These are phyloP conservation scores for Columba livia DNA, from an alignment of 2,113 vertebrate species.

Conservation along the genomic window DNA sequence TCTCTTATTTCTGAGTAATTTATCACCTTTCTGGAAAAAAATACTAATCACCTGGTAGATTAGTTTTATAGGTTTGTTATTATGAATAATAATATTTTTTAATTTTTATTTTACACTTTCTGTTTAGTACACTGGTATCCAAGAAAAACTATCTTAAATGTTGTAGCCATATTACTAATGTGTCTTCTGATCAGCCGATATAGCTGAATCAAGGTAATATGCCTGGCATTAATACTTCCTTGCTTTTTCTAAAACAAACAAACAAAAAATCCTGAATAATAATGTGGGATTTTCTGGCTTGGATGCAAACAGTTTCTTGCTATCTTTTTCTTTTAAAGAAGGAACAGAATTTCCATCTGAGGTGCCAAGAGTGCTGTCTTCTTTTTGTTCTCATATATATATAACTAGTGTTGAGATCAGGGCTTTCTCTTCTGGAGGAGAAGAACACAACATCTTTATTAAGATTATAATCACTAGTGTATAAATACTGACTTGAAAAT, in stretches of 20 bases:
- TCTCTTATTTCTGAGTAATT: not conserved
- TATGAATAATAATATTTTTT: not conserved
- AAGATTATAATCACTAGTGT: not conserved
- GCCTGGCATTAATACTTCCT: not conserved
- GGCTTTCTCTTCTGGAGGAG: not conserved
- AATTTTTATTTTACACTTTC: not conserved
- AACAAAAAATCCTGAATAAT: not conserved
- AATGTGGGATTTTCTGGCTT: not conserved
- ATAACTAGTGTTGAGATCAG: constrained; percentile 18
- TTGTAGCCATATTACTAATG: not conserved
- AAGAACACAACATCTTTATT: not conserved
- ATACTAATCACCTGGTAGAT: not conserved
- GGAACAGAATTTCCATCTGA: constrained; percentile 19
- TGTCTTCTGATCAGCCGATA: not conserved
- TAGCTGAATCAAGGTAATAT: not conserved
- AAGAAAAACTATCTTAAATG: not conserved
- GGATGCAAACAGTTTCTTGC: not conserved
- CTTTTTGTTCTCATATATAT: constrained; percentile 23
- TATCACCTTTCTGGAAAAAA: not conserved
- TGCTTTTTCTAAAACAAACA: not conserved
- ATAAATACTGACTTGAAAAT: not conserved
- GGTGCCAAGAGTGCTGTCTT: constrained; percentile 13
- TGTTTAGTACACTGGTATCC: not conserved
- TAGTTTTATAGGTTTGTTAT: not conserved
- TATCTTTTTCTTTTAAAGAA: not conserved